Evolutionary conservation across 92 coral and sea anemone genomes (phyloP).

Genomic region (Paramuricea clavata): DNA sequence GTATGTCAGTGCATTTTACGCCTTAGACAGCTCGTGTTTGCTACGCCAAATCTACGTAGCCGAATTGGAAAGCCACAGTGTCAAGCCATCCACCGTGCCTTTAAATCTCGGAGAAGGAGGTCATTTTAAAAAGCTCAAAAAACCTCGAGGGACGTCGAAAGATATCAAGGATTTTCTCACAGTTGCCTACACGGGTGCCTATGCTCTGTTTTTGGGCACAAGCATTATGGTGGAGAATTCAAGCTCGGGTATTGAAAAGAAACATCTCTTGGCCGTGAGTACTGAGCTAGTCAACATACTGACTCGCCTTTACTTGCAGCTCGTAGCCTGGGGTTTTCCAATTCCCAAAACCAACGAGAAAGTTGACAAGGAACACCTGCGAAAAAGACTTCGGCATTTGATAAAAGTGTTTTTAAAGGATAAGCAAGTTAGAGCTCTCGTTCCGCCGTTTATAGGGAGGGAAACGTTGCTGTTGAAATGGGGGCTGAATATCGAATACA

Average conservation of each 20-base stretch:
- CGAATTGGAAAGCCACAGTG: neutral
- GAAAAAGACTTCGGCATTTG: conserved; percentile 3
- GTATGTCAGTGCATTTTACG: neutral
- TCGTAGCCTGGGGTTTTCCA: neutral
- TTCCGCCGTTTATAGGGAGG: conserved; percentile 28
- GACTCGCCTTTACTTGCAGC: neutral
- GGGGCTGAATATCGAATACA: conserved; percentile 12
- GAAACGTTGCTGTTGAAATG: conserved; percentile 15
- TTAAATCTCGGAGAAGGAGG: conserved; percentile 19
- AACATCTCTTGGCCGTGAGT: neutral
- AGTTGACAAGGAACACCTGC: neutral
- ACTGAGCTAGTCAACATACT: neutral
- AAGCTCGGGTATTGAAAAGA: neutral
- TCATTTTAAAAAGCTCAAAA: conserved; percentile 1
- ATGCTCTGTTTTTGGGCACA: conserved; percentile 26
- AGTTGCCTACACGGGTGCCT: conserved; percentile 22
- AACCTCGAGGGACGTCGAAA: neutral
- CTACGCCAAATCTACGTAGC: conserved; percentile 4
- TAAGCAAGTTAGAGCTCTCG: neutral
- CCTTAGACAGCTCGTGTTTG: neutral
- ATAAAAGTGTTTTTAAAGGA: neutral
- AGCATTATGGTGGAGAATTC: neutral
- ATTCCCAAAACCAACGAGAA: neutral
- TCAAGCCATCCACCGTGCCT: neutral
- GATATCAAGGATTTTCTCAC: conserved; percentile 26